Base-by-base conservation (phyloP, 2,888 invertebrate genomes). In the Drosophila koepferae region DNA sequence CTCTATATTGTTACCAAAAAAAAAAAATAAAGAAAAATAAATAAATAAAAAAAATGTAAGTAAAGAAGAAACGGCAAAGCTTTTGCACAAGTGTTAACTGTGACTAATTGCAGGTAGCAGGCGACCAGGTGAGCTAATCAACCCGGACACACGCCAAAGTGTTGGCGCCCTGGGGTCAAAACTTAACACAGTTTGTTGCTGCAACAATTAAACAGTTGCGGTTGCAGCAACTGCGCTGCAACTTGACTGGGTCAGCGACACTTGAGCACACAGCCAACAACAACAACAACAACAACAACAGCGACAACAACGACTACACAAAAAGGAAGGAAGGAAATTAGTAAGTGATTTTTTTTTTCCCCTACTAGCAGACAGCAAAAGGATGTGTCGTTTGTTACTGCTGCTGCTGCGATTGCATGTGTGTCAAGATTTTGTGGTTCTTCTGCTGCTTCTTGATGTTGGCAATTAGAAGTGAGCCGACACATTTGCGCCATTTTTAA, bases 141-240 rank as follows among this genome's bases (percentile, higher is more conserved):
- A 89, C 89, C 85, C 80, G 74, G 85, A 84, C 77, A 62, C 48
- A 75, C 62, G 60, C 38, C 46, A 60, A 61, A 70, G 74, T 62
- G 59, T 65, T 66, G 66, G 43, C 40, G 48, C 43, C 90, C 89
- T 81, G 66, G 80, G 89, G 91, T 89, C 89, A 89, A 77, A 91
- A 88, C 91, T 91, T 91, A 91, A 91, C 91, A 91, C 90, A 89
- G 89, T 91, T 91, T 84, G 80, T 71, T 75, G 63, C 56, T 60
- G 62, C 46, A 63, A 88, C 85, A 89, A 86, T 88, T 88, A 88
- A 78, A 65, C 75, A 67, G 78, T 76, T 89, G 84, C 69, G 89
- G 88, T 68, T 62, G 74, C 72, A 43, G n/a, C 63, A 31, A 20
- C 51, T 20, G 51, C 51, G 34, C 49, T 40, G 80, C 80, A 63